These are phyloP conservation scores for Agonopterix subpropinquella DNA, from an alignment of 2,888 invertebrate species.

Conservation along the genomic window DNA sequence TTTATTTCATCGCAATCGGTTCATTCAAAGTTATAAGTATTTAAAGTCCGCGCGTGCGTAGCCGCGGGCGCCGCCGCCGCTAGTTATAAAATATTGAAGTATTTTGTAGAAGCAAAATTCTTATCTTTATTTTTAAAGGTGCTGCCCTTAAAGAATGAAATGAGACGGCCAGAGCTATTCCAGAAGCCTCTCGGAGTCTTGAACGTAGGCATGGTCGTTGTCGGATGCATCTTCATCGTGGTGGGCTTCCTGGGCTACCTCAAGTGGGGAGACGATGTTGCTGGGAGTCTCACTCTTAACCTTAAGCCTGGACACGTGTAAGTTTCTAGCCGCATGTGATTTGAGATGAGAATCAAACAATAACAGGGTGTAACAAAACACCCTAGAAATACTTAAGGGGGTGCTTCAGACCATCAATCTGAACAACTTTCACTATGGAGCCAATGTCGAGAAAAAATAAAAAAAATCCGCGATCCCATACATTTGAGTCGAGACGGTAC, in stretches of 20 bases:
- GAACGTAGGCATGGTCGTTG: slow-evolving; percentile 91
- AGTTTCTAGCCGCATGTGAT: slow-evolving; percentile 27
- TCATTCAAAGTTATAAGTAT: too few relatives aligned
- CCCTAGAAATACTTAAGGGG: too few relatives aligned
- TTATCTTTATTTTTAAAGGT: slow-evolving; percentile 74
- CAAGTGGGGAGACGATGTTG: slow-evolving; percentile 87
- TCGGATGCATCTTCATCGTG: slow-evolving; percentile 84
- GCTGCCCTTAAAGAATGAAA: slow-evolving; percentile 94
- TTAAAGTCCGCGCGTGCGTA: too few relatives aligned
- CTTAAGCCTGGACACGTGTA: slow-evolving; percentile 78
- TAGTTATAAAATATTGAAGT: neutral
- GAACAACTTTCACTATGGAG: too few relatives aligned
- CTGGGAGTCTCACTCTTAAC: slow-evolving; percentile 93
- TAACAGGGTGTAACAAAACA: too few relatives aligned
- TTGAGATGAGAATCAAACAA: neutral
- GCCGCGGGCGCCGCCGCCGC: too few relatives aligned
- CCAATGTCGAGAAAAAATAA: too few relatives aligned
- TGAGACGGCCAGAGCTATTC: slow-evolving; percentile 87
- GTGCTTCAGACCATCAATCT: too few relatives aligned
- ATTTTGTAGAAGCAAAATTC: neutral
- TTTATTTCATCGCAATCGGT: too few relatives aligned
- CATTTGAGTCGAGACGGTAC: too few relatives aligned
- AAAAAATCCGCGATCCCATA: too few relatives aligned
- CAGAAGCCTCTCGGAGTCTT: slow-evolving; percentile 88
- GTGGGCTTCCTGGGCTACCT: slow-evolving; percentile 93